Conservation (phyloP, 2,113 vertebrate species). For the Phylloscopus trochilus region DNA sequence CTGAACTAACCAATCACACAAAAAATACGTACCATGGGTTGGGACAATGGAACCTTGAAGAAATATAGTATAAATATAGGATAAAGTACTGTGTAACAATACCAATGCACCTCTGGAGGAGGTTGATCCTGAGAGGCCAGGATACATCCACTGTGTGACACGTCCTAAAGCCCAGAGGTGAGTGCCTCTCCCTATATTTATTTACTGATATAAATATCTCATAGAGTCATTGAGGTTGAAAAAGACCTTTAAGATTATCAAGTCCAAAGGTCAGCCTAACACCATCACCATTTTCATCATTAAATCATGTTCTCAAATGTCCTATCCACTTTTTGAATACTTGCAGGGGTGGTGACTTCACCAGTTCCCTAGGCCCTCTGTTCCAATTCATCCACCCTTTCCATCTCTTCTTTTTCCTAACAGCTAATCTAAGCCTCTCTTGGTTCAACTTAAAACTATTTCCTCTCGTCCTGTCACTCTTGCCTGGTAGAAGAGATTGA, state of each 20-base stretch:
- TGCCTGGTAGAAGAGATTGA: neutral
- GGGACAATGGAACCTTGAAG: neutral
- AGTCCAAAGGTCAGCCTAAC: neutral
- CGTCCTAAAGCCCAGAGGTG: neutral
- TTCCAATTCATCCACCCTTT: neutral
- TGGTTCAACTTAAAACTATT: neutral
- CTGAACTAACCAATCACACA: neutral
- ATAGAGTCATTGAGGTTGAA: neutral
- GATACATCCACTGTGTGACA: neutral
- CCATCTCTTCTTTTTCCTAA: neutral
- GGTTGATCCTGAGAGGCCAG: neutral
- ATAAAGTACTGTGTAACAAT: accelerated
- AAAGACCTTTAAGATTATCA: neutral
- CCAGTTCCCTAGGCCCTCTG: neutral
- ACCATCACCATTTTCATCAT: neutral
- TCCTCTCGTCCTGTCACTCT: neutral
- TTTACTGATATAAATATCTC: neutral
- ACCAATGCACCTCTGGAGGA: neutral
- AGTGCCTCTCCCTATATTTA: neutral
- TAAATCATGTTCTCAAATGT: neutral
- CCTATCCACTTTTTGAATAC: neutral
- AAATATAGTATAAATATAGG: neutral
- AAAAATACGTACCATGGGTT: neutral
- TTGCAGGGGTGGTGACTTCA: neutral
- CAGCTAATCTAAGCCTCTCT: neutral